phyloP scores from a whole-genome alignment of 2,797 vertebrate species.

The Enteromius afrohamiltoni region DNA sequence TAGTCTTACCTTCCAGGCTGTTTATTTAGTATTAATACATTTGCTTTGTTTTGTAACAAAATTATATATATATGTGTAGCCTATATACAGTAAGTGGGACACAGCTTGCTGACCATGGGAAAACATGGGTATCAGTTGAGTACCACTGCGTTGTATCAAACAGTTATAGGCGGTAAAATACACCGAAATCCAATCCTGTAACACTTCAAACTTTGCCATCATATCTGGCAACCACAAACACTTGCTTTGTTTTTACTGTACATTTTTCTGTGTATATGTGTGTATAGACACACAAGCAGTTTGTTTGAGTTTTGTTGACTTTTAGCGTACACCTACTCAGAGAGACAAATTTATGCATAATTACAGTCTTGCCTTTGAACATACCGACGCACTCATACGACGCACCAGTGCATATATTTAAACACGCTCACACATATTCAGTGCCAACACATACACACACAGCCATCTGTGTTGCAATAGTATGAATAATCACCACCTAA shows the following conservation, averaged over 20 bases:
- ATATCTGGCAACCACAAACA: background rate
- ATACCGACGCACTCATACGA: constrained; percentile 29
- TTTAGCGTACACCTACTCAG: constrained; percentile 35
- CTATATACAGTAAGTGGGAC: too few relatives aligned
- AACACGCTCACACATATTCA: constrained; percentile 39
- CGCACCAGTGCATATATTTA: constrained; percentile 36
- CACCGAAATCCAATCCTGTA: background rate
- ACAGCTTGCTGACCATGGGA: too few relatives aligned
- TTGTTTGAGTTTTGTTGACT: constrained; percentile 29
- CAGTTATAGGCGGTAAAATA: background rate
- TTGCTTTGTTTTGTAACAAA: too few relatives aligned
- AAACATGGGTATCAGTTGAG: too few relatives aligned
- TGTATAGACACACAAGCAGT: constrained; percentile 22
- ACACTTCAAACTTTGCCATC: background rate
- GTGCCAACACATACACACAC: constrained; percentile 1
- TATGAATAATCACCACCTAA: constrained; percentile 39
- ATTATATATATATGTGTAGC: too few relatives aligned
- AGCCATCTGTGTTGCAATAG: constrained; percentile 65
- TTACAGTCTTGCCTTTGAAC: constrained; percentile 37
- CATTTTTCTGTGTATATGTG: background rate
- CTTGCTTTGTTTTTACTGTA: constrained; percentile 3
- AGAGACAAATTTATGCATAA: constrained; percentile 40
- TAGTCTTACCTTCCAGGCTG: too few relatives aligned
- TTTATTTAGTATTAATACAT: too few relatives aligned
- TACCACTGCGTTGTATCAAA: background rate